phyloP scores from a whole-genome alignment of 1,140 invertebrate genomes.

The Brachionus rubens region DNA sequence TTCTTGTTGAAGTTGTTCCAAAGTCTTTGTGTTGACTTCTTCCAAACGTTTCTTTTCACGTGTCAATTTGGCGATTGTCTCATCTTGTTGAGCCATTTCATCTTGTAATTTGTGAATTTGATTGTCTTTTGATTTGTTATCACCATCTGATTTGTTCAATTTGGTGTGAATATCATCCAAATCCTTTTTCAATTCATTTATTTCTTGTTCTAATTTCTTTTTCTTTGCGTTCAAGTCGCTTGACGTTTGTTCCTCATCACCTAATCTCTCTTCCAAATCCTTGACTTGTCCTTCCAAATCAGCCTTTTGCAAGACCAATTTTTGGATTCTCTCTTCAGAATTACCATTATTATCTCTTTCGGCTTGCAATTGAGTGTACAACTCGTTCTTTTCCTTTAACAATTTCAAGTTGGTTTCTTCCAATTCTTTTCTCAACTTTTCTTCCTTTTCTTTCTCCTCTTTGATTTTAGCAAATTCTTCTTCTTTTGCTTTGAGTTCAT shows the following conservation, averaged over 20 bases:
- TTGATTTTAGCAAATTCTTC: constrained; percentile 90
- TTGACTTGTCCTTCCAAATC: constrained; percentile 92
- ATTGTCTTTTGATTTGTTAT: constrained; percentile 96
- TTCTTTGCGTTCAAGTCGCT: constrained; percentile 84
- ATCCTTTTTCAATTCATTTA: constrained; percentile 88
- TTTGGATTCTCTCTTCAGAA: constrained; percentile 83
- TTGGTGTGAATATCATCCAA: constrained; percentile 88
- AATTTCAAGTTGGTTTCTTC: constrained; percentile 83
- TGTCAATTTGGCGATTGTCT: constrained; percentile 97
- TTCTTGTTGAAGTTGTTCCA: constrained; percentile 89
- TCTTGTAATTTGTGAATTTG: constrained; percentile 84
- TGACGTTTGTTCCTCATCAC: constrained; percentile 89
- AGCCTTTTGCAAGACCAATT: constrained; percentile 88
- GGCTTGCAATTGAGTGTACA: constrained; percentile 79
- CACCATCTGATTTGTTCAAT: constrained; percentile 79
- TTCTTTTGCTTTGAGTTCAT: constrained; percentile 94
- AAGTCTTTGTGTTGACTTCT: constrained; percentile 88
- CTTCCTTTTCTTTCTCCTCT: constrained; percentile 86
- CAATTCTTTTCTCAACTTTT: constrained; percentile 91
- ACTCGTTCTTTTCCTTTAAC: constrained; percentile 79
- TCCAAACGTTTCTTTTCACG: constrained; percentile 97
- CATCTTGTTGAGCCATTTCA: constrained; percentile 97
- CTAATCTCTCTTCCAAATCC: constrained; percentile 90
- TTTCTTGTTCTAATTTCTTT: constrained; percentile 92
- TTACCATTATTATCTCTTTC: constrained; percentile 74